Evolutionary conservation across 2,888 invertebrate genomes (phyloP).

Genomic region (Chorisops tibialis): DNA sequence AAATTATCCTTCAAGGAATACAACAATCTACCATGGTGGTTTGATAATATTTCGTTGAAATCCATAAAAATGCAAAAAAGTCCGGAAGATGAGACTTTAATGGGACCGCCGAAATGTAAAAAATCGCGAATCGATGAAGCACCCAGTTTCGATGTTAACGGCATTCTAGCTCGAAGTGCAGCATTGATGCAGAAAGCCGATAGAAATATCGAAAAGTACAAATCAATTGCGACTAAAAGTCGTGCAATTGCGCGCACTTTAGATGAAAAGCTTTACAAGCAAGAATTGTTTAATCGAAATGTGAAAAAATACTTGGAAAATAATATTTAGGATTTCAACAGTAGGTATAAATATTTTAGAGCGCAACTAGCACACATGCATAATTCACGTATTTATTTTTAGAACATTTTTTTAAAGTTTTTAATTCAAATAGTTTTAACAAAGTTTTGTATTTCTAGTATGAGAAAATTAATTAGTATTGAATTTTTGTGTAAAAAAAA

Average conservation of each 20-base stretch:
- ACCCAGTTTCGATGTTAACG: slow-evolving; percentile 22
- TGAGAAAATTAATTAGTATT: too few species aligned
- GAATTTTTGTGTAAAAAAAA: too few species aligned
- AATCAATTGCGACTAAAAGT: slow-evolving; percentile 11
- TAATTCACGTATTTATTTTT: too few species aligned
- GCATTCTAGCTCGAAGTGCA: slow-evolving; percentile 24
- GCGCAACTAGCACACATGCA: too few species aligned
- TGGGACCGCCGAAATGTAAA: slow-evolving; percentile 12
- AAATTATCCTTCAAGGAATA: slow-evolving; percentile 38
- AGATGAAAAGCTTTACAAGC: slow-evolving; percentile 29
- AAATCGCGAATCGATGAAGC: slow-evolving; percentile 1
- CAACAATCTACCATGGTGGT: slow-evolving; percentile 43
- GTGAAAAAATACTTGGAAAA: slow-evolving; percentile 17
- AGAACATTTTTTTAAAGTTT: too few species aligned
- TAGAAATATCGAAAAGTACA: slow-evolving; percentile 27
- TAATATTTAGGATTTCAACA: slow-evolving; percentile 3
- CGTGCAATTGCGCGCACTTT: slow-evolving; percentile 31
- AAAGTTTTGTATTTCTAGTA: too few species aligned
- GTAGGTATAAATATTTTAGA: too few species aligned
- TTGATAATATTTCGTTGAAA: slow-evolving; percentile 37
- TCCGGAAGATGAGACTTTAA: slow-evolving; percentile 2
- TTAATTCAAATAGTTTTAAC: too few species aligned
- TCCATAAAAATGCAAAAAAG: slow-evolving; percentile 32
- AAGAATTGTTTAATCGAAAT: slow-evolving; percentile 29
- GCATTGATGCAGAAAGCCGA: slow-evolving; percentile 29